Evolutionary conservation across 2,113 vertebrate genomes (phyloP).

Genomic region (Alouatta palliata): DNA sequence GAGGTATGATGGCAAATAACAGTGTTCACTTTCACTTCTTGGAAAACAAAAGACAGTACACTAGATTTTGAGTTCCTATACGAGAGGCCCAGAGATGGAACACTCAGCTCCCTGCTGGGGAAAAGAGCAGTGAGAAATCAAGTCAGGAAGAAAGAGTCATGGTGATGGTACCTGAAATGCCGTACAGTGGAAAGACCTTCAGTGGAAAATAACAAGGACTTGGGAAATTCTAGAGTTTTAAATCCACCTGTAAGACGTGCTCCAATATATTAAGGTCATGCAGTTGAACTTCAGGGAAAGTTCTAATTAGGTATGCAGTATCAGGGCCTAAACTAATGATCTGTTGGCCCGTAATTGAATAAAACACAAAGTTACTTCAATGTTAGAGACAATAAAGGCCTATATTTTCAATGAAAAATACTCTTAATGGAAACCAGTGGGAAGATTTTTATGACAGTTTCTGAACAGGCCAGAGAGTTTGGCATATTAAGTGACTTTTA

Average conservation of each 20-base stretch:
- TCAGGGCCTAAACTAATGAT: neutral
- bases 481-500: slow-evolving; percentile 16
- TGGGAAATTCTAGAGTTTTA: neutral
- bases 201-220: neutral
- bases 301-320: neutral
- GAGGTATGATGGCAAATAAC: neutral
- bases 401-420: neutral
- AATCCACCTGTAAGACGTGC: neutral
- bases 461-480: neutral
- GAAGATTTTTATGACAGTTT: neutral
- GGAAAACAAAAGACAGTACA: neutral
- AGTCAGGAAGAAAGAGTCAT: neutral
- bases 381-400: neutral
- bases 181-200: neutral
- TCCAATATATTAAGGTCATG: slow-evolving; percentile 16
- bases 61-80: neutral
- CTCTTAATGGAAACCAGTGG: neutral
- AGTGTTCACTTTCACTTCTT: neutral
- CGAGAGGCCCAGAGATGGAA: neutral
- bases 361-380: slow-evolving; percentile 11
- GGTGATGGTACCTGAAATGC: neutral
- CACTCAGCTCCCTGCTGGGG: neutral
- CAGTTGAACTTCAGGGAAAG: slow-evolving; percentile 5
- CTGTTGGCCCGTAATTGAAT: slow-evolving; percentile 23
- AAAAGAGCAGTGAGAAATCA: neutral